Evolutionary conservation across 2,113 vertebrate genomes (phyloP).

Genomic region (Callospermophilus lateralis): DNA sequence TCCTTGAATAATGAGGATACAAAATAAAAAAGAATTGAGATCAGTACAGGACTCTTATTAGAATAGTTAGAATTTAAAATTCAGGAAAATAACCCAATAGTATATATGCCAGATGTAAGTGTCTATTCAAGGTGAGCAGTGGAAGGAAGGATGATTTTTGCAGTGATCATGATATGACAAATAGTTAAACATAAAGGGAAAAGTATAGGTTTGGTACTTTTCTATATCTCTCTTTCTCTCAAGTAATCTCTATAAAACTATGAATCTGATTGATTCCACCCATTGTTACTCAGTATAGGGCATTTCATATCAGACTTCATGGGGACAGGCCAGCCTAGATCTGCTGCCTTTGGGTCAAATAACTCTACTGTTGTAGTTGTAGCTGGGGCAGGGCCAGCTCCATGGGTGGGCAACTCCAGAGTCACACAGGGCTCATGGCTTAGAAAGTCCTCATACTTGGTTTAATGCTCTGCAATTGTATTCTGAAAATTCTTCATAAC

Average conservation of each 20-base stretch:
- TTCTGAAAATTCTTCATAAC: not conserved
- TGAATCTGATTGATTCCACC: not conserved
- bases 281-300: not conserved
- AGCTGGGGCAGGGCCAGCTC: not conserved
- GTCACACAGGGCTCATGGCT: not conserved
- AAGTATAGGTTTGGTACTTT: not conserved
- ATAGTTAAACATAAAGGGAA: not conserved
- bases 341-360: not conserved
- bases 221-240: not conserved
- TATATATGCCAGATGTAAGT: not conserved
- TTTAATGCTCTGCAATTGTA: not conserved
- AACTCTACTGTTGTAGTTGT: not conserved
- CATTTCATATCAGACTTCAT: not conserved
- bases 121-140: not conserved
- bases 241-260: not conserved
- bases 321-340: not conserved
- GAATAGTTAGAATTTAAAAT: not conserved
- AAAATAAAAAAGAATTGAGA: not conserved
- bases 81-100: not conserved
- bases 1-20: not conserved
- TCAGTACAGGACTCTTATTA: not conserved
- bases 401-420: not conserved
- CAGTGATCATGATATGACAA: not conserved
- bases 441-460: not conserved
- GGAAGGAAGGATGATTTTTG: not conserved